Evolutionary conservation across 2,113 vertebrate species (phyloP), one percentile per base, ranked within the genome.

Genomic region (Hydrochoerus hydrochaeris): DNA sequence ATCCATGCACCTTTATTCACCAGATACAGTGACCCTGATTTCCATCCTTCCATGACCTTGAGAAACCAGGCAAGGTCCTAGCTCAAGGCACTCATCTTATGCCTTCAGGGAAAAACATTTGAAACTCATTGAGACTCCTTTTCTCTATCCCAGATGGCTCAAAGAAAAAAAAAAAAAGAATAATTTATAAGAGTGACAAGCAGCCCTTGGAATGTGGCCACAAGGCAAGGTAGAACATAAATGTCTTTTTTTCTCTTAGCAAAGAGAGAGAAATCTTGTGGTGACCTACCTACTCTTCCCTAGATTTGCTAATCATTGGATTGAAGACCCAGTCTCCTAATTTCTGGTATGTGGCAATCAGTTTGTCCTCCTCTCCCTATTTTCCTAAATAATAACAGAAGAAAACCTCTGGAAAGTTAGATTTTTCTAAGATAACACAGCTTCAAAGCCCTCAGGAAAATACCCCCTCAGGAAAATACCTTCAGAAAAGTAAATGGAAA

Each of bases 181-280:
- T 46, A 96, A 95, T 78, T 95, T 98, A 97, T 96, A 96, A 97
- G 90, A 97, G 91, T 96, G 92, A 96, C 95, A 98, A 98, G 91
- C 52, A 91, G 94, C 92, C 38, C 93, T 98, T 98, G 98, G 97
- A 98, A 97, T 97, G 1, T 69, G 91, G 92, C 94, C 98, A 94
- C 1, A 4, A 69, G 94, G 93, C 77, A 95, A 63, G 65, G 20
- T 38, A 49, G 87, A 97, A 19, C 35, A 95, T 85, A 97, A 96
- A 96, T 87, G 65, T 65, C 80, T 95, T 17, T 78, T 65, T 54
- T 90, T 87, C 88, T 96, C 65, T 95, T 97, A 65, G 92, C 65
- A 4, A 85, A 96, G 88, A 86, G 73, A 92, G 86, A 92, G 95
- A 93, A 57, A 41, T 22, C 87, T 78, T 17, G 10, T 90, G 17